Base-by-base conservation (phyloP, 2,113 vertebrate genomes). In the Microtus oregoni region DNA sequence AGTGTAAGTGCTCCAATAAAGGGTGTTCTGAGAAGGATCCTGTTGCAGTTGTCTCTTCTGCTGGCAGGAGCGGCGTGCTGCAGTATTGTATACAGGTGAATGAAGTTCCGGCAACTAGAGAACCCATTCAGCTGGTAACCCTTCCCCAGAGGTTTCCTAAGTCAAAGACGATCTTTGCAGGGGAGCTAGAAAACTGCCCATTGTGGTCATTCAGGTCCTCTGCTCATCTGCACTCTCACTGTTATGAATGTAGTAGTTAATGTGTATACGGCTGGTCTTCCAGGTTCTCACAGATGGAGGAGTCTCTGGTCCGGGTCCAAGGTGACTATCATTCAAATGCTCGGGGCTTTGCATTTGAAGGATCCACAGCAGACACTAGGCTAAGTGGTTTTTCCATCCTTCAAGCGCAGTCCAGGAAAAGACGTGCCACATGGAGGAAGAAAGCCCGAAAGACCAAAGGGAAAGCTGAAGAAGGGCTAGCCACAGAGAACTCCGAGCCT, bases 341-440 rank as follows among this genome's bases (percentile, higher is more conserved):
- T 68, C 90, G 89, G 76, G 50, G 82, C 85, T 91, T 73, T 78
- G 92, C 72, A 91, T 86, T 44, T 86, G 86, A 94, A 63, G 73
- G 89, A 95, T 89, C 61, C 77, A 86, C 70, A 94, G 81, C 89
- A 94, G 90, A 95, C 65, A 88, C n/a, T 78, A 72, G 90, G 78
- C 70, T 72, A 70, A 61, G 50, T 82, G 67, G 9, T 68, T 97
- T 97, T 95, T 92, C 90, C 76, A 70, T 75, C 96, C 65, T 95
- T 97, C 41, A 97, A 94, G 30, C 32, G 65, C 72, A 95, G 89
- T 95, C 82, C 77, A 38, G 72, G 83, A 94, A 96, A 93, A 94
- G 88, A 94, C 77, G 73, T n/a, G 87, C 78, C 89, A 63, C 58
- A 50, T 70, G 68, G 87, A 87, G 88, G 78, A 86, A 93, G 50